Percentiles rank a stretch among this genome's conserved stretches.
phyloP scores from a whole-genome alignment of 2,113 vertebrate species.

The Silurus glanis region DNA sequence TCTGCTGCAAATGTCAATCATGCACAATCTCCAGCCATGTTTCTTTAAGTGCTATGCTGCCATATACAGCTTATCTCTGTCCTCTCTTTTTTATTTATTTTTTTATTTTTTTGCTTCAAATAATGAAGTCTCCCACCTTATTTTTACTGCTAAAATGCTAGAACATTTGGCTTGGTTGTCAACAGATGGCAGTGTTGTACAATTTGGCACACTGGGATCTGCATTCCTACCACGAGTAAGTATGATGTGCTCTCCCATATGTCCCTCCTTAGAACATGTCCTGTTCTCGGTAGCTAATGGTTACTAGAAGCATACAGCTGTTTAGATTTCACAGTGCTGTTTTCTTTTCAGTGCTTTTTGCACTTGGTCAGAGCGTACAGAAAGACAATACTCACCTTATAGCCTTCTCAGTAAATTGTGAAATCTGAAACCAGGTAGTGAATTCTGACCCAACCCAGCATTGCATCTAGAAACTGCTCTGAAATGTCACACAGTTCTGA shows the following conservation, averaged over 20 bases:
- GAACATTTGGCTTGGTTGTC: neutral
- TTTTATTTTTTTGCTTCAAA: neutral
- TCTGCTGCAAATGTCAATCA: constrained; percentile 25
- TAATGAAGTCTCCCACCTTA: neutral
- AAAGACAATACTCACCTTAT: constrained; percentile 28
- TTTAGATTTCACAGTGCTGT: constrained; percentile 12
- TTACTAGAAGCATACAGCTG: constrained; percentile 19
- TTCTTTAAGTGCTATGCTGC: constrained; percentile 25
- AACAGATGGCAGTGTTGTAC: constrained; percentile 50
- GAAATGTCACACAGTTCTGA: neutral
- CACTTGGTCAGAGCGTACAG: neutral
- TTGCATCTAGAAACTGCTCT: neutral
- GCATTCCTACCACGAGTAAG: constrained; percentile 14
- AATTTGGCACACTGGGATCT: constrained; percentile 23
- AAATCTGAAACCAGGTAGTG: constrained; percentile 19
- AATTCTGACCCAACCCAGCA: neutral
- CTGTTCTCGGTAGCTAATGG: constrained; percentile 27
- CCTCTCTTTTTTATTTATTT: constrained; percentile 30
- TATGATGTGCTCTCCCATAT: constrained; percentile 46
- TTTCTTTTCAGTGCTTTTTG: constrained; percentile 1
- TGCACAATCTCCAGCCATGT: constrained; percentile 19
- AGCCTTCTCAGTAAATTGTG: neutral
- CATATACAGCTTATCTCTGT: constrained; percentile 37
- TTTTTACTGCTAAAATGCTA: neutral
- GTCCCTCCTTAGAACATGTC: constrained; percentile 27